These are phyloP conservation scores for Montipora capricornis DNA, from an alignment of 64 coral and sea anemone genomes.

Conservation along the genomic window DNA sequence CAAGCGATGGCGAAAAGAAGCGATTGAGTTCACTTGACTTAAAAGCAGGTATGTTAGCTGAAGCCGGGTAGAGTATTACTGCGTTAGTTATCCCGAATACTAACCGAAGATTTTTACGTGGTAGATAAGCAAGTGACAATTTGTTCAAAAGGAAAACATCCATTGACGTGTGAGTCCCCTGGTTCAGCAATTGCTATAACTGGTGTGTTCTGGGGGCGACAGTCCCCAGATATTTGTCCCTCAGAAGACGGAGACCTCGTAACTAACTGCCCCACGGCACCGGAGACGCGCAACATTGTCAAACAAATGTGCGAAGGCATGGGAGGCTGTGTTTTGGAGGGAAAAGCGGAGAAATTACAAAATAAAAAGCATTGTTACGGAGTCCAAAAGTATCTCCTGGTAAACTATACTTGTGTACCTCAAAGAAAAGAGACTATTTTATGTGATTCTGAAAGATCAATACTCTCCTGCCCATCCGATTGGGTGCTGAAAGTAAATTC, in stretches of 20 bases:
- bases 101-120: not conserved
- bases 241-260: constrained; percentile 91
- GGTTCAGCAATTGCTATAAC: constrained; percentile 91
- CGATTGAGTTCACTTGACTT: constrained; percentile 42
- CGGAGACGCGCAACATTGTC: constrained; percentile 65
- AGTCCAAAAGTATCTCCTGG: constrained; percentile 85
- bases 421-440: constrained; percentile 78
- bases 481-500: constrained; percentile 90
- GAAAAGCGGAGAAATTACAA: constrained; percentile 78
- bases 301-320: constrained; percentile 90
- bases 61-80: not conserved
- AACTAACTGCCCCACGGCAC: constrained; percentile 77
- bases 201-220: constrained; percentile 86
- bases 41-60: constrained; percentile 19
- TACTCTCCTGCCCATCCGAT: constrained; percentile 83
- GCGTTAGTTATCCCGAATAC: not conserved
- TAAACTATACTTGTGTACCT: constrained; percentile 89
- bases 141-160: constrained; percentile 81
- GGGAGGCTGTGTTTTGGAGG: constrained; percentile 86
- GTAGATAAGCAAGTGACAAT: constrained; percentile 85
- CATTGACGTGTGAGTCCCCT: constrained; percentile 82
- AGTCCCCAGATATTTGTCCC: constrained; percentile 79
- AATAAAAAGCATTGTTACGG: constrained; percentile 87
- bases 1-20: not conserved
- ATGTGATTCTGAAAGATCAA: constrained; percentile 78